Conservation (phyloP, 2,797 vertebrate species). For the Cheirogaleus major region DNA sequence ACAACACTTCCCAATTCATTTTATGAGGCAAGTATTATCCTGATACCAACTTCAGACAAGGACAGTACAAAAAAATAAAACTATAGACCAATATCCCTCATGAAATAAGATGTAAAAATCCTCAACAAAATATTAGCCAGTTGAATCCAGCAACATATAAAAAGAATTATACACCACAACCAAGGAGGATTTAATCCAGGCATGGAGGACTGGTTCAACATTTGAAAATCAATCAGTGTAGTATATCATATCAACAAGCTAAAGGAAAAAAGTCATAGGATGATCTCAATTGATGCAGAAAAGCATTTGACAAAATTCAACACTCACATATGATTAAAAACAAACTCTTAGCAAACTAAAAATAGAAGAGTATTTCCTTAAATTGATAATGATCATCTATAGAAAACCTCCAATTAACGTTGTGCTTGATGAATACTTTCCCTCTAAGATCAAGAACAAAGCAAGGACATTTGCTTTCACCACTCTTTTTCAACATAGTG, state of each 20-base stretch:
- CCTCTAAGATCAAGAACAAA: neutral
- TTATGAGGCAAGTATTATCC: neutral
- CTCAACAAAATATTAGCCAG: neutral
- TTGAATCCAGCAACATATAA: neutral
- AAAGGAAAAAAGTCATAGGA: neutral
- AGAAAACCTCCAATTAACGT: neutral
- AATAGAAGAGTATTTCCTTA: neutral
- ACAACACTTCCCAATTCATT: neutral
- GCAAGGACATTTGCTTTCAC: neutral
- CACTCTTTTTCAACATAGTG: neutral
- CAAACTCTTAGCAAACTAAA: neutral
- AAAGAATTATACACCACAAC: neutral
- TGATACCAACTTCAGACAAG: neutral
- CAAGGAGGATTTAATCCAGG: neutral
- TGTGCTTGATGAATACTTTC: neutral
- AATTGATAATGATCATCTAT: neutral
- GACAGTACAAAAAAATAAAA: neutral
- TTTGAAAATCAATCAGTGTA: neutral
- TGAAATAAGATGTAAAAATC: neutral
- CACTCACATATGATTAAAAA: neutral
- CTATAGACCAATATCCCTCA: neutral
- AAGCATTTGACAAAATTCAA: neutral
- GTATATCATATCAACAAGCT: neutral
- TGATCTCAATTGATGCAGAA: neutral
- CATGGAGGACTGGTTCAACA: neutral